Evolutionary conservation across 2,888 invertebrate species (phyloP).

Genomic region (Calameuta idolon): DNA sequence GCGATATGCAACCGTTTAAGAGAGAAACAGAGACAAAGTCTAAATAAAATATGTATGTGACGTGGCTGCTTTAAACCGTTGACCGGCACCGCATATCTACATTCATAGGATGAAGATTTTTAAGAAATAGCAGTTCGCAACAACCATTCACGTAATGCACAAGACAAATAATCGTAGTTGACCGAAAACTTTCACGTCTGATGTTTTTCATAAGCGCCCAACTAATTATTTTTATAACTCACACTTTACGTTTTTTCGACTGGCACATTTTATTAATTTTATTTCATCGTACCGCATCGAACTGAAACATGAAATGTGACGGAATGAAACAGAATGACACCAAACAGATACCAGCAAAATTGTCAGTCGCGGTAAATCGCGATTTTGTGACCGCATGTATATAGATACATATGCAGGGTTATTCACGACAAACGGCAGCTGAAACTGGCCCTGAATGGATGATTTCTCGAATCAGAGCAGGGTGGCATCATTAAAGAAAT

Average conservation of each 20-base stretch:
- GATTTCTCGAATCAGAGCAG: too few species aligned
- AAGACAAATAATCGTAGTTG: neutral
- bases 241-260: neutral
- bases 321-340: too few species aligned
- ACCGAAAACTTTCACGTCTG: neutral
- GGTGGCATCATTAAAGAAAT: too few species aligned
- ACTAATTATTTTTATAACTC: neutral
- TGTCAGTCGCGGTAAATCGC: too few species aligned
- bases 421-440: too few species aligned
- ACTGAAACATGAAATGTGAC: neutral
- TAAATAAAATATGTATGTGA: neutral
- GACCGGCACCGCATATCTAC: neutral
- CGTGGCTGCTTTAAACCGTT: neutral
- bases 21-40: neutral
- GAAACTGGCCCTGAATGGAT: too few species aligned
- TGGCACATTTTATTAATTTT: neutral
- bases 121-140: neutral
- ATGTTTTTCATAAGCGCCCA: neutral
- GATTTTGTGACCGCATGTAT: too few species aligned
- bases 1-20: neutral
- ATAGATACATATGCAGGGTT: too few species aligned
- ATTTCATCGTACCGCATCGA: neutral
- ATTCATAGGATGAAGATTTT: neutral
- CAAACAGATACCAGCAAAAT: too few species aligned
- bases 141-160: neutral